phyloP scores from a whole-genome alignment of 2,888 invertebrate genomes.

The Coremacera marginata region DNA sequence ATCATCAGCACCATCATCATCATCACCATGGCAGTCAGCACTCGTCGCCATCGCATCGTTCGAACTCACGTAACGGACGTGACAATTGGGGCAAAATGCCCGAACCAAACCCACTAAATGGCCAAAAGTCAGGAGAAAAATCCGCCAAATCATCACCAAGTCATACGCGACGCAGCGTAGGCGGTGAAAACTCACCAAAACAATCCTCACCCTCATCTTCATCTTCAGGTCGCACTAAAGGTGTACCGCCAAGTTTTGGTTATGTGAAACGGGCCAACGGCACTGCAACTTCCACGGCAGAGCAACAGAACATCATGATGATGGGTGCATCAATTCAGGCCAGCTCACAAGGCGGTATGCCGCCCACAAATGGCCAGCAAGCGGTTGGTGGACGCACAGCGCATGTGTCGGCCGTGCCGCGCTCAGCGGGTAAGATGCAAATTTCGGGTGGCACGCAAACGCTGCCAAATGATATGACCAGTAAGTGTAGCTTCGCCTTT shows the following conservation, averaged over 20 bases:
- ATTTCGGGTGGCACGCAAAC: constrained; percentile 91
- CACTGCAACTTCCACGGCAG: constrained; percentile 70
- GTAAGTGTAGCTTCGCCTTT: constrained; percentile 69
- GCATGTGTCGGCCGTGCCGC: constrained; percentile 86
- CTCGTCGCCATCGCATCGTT: constrained; percentile 50
- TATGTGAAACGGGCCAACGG: constrained; percentile 84
- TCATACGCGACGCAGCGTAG: constrained; percentile 63
- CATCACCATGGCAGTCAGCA: constrained; percentile 39
- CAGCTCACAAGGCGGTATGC: constrained; percentile 2
- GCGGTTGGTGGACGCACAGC: constrained; percentile 74
- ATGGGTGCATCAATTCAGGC: constrained; percentile 49
- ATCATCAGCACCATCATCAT: constrained; percentile 44
- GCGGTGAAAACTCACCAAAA: constrained; percentile 61
- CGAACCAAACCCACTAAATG: constrained; percentile 60
- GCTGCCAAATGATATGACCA: constrained; percentile 80
- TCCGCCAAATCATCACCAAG: constrained; percentile 68
- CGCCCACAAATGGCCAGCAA: constrained; percentile 43
- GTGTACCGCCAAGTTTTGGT: constrained; percentile 86
- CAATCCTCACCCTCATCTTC: constrained; percentile 61
- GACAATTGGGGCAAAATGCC: constrained; percentile 69
- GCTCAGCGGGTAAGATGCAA: constrained; percentile 71
- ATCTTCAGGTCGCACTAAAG: constrained; percentile 73
- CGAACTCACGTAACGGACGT: constrained; percentile 62
- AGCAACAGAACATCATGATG: constrained; percentile 67
- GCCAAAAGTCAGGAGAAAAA: constrained; percentile 65